Percentiles rank a stretch among this genome's conserved stretches.
phyloP scores from a whole-genome alignment of 2,888 invertebrate species.

The Mythimna ferrago region DNA sequence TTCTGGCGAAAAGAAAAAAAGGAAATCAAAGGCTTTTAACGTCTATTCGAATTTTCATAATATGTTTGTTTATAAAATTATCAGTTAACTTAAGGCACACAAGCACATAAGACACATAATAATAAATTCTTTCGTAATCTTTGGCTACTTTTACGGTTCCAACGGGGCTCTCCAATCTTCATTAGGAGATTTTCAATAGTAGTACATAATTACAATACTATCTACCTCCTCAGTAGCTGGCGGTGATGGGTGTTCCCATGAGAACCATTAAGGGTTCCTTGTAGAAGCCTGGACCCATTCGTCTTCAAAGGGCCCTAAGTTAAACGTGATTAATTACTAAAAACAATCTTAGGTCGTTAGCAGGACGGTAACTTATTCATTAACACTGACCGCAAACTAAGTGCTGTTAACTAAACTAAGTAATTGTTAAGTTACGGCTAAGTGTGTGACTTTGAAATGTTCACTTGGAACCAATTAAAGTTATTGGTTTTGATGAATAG shows the following conservation, averaged over 20 bases:
- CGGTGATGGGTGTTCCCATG: conserved; percentile 1
- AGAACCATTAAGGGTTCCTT: neutral
- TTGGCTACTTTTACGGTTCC: neutral
- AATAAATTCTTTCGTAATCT: neutral
- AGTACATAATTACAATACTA: neutral
- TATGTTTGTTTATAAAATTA: no score
- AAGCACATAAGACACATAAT: no score
- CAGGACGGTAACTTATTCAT: conserved; percentile 45
- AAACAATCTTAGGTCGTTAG: conserved; percentile 10
- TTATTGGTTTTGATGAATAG: no score
- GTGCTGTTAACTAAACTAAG: conserved; percentile 34
- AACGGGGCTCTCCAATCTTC: neutral
- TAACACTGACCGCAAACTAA: conserved; percentile 36
- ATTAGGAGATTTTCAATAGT: neutral
- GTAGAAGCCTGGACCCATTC: conserved; percentile 2
- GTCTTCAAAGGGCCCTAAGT: conserved; percentile 4
- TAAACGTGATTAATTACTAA: conserved; percentile 30
- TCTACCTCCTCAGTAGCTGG: neutral
- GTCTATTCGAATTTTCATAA: no score
- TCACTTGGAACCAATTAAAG: neutral
- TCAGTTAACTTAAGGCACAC: no score
- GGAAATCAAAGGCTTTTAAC: no score
- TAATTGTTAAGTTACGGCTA: conserved; percentile 34
- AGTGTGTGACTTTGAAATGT: conserved; percentile 19
- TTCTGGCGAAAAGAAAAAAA: no score